Percentiles rank a stretch among this genome's conserved stretches.
phyloP scores from a whole-genome alignment of 1,140 invertebrate genomes.

The Scylla paramamosain region DNA sequence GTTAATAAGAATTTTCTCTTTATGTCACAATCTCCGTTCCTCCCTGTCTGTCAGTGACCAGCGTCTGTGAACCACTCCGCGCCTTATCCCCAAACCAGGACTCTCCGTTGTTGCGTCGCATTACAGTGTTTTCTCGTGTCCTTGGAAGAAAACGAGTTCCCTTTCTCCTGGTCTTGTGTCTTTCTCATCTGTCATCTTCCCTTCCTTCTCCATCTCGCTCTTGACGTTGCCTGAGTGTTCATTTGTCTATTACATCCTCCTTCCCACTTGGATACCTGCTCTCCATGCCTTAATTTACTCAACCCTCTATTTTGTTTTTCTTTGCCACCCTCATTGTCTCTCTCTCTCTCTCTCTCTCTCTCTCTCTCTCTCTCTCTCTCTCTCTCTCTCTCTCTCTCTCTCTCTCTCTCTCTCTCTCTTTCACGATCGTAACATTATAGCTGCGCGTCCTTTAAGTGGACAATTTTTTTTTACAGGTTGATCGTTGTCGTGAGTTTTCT shows the following conservation, averaged over 20 bases:
- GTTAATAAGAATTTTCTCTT: too few species aligned
- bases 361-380: background rate
- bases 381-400: constrained; percentile 26
- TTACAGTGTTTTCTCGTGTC: background rate
- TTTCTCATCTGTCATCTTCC: constrained; percentile 9
- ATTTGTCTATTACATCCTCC: background rate
- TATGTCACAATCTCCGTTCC: too few species aligned
- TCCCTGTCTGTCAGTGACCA: too few species aligned
- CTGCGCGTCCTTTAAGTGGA: too few species aligned
- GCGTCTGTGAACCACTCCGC: too few species aligned
- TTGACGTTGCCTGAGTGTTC: background rate
- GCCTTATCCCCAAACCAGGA: background rate
- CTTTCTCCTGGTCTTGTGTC: background rate
- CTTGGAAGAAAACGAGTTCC: background rate
- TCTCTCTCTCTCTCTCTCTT: background rate
- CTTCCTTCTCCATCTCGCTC: constrained; percentile 7
- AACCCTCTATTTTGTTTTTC: background rate
- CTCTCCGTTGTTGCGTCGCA: background rate
- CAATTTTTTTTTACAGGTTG: too few species aligned
- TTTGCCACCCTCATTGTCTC: background rate
- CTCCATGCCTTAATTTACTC: background rate
- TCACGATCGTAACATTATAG: background rate
- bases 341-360: background rate
- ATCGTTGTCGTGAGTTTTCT: too few species aligned
- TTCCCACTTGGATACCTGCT: background rate